Evolutionary conservation across 2,113 vertebrate species (phyloP), one percentile per base, ranked within the genome.

Genomic region (Etheostoma spectabile): DNA sequence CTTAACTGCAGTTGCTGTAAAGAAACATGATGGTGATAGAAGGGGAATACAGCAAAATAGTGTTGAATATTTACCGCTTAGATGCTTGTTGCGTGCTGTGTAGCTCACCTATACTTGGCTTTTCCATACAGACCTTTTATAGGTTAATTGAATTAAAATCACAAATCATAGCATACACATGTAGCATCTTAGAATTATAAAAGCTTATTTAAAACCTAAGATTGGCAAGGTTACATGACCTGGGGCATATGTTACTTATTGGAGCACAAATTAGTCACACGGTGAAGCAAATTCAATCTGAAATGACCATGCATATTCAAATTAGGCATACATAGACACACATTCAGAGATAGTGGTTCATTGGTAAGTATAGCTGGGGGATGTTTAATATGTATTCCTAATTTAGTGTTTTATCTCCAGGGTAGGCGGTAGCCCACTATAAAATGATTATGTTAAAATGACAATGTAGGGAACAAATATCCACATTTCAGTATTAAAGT

Each of bases 251-350:
- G 80, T 42, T 88, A 91, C 69, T 91, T 92, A 93, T 86, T 94
- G 92, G 91, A 93, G 91, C 89, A 89, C 87, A 91, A 90, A 92
- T 93, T 91, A 93, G 88, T 88, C 63, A 79, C 77, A 89, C 18
- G n/a, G 70, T 82, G 83, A 91, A 75, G 74, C 85, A 91, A 88
- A 93, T 93, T 86, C 83, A 90, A 92, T 89, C 80, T 74, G 85
- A 93, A 92, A 94, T 91, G 88, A 84, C 90, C 87, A 87, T 92
- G 84, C 85, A 92, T 91, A 93, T 93, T 93, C 82, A 93, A 89
- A 94, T 92, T 65, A 85, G 69, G 67, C 77, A 63, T 84, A 59
- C 57, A 84, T 48, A 77, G 30, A 80, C 46, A 80, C 70, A 51
- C 86, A 74, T 49, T 69, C 49, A 38, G 33, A 84, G 19, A 64